Conservation (phyloP, 1,140 invertebrate genomes). For the Zaprionus kolodkinae region DNA sequence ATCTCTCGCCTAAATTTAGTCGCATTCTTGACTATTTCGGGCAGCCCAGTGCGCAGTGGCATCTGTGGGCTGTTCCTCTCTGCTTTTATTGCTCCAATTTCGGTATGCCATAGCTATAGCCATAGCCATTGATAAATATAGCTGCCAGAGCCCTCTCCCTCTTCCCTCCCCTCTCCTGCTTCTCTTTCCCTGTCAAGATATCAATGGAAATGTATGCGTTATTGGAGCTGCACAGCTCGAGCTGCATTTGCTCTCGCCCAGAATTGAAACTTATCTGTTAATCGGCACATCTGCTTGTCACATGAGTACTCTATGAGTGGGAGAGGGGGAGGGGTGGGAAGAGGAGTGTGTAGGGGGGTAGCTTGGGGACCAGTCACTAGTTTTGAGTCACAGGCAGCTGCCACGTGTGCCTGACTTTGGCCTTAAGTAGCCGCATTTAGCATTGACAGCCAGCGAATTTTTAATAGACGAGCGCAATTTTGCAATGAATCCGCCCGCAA, state of each 20-base stretch:
- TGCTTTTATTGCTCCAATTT: conserved; percentile 76
- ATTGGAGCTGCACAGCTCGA: background rate
- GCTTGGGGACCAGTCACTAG: conserved; percentile 1
- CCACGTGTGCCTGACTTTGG: conserved; percentile 64
- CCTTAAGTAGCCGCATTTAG: conserved; percentile 54
- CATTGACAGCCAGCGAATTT: conserved; percentile 49
- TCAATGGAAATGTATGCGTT: conserved; percentile 56
- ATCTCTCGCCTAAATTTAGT: conserved; percentile 68
- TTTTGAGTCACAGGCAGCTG: conserved; percentile 40
- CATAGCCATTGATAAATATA: conserved; percentile 75
- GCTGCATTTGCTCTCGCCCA: conserved; percentile 6
- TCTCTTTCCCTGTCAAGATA: conserved; percentile 28
- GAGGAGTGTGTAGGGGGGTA: background rate
- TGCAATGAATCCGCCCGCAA: conserved; percentile 40
- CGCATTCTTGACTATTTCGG: conserved; percentile 75
- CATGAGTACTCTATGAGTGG: conserved; percentile 46
- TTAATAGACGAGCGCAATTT: conserved; percentile 65
- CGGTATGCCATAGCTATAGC: conserved; percentile 68
- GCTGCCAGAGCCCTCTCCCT: conserved; percentile 32
- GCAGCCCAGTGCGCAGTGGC: conserved; percentile 20
- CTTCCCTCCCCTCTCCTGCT: background rate
- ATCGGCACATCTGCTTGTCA: conserved; percentile 79
- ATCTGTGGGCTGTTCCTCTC: conserved; percentile 57
- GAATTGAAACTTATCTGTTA: conserved; percentile 79
- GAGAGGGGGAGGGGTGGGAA: background rate